Base-by-base conservation (phyloP, 2,797 vertebrate species). In the Typhlichthys eigenmanni region DNA sequence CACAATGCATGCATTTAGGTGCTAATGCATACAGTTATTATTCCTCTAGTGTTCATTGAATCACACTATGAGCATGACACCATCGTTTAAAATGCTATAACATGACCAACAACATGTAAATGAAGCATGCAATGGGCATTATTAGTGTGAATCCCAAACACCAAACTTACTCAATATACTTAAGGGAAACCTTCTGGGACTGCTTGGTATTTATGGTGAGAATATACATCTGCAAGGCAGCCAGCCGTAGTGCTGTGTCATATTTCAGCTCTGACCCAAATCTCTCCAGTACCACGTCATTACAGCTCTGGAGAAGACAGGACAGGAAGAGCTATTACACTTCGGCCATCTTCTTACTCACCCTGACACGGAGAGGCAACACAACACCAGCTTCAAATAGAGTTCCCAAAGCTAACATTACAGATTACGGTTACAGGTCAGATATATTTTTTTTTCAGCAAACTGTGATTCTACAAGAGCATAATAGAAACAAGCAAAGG, bases 231-330 rank as follows among this genome's bases (percentile, higher is more conserved):
- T 99, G 97, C 76, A 99, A 87, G 0, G 96, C 95, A 53, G 97
- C 97, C 81, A 99, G 87, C 66, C 97, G 90, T 60, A 99, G 92
- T 50, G 96, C 96, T 11, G 94, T 95, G 91, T 99, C 97, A 0
- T 98, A 98, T 88, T 98, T 98, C 89, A 99, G 91, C 89, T 98
- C 97, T 4, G 98, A 95, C 67, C 97, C 97, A 79, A 98, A 98
- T 76, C 95, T 91, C 82, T 99, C 98, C 88, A 96, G 91, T 60
- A 99, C 96, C 76, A 99, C 97, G 50, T 99, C 97, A 29, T 99
- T 98, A 90, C 96, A 98, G 85, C 96, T 98, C 97, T 99, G 89
- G 34, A 72, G 80, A 88, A 81, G 82, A 72, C 87, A 78, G 49
- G 60, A 68, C 17, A 60, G 59, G 51, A 74, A 13, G 51, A 48